These are phyloP conservation scores for Lucilia cuprina DNA, from an alignment of 1,140 invertebrate genomes.

Conservation along the genomic window DNA sequence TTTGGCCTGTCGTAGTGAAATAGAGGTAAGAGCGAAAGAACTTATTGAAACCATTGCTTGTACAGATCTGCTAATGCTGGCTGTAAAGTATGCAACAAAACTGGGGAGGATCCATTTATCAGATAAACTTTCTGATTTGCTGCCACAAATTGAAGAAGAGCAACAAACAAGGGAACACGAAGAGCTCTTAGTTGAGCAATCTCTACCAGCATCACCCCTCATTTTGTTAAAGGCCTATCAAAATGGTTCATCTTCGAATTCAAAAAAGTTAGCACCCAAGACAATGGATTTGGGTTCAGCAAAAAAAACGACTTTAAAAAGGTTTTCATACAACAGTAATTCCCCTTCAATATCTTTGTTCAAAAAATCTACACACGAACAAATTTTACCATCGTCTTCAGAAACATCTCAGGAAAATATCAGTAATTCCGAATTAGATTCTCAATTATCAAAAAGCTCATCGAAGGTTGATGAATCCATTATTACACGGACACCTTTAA, in stretches of 20 bases:
- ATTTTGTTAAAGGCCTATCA: conserved; percentile 43
- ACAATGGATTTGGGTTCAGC: conserved; percentile 50
- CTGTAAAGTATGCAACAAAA: conserved; percentile 85
- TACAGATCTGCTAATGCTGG: conserved; percentile 78
- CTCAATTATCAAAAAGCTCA: not conserved
- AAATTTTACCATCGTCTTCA: not conserved
- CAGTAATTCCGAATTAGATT: not conserved
- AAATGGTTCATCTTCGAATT: not conserved
- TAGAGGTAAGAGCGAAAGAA: conserved; percentile 86
- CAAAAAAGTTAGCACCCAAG: conserved; percentile 47
- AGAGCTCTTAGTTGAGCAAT: conserved; percentile 45
- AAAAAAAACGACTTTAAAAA: conserved; percentile 48
- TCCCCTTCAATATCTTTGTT: conserved; percentile 6
- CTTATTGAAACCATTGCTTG: conserved; percentile 83
- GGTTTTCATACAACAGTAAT: conserved; percentile 43
- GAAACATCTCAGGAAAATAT: conserved; percentile 33
- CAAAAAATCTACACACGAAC: conserved; percentile 31
- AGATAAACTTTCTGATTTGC: conserved; percentile 69
- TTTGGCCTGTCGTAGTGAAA: conserved; percentile 77
- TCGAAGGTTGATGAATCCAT: conserved; percentile 37
- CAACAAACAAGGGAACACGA: conserved; percentile 53
- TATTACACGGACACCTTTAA: conserved; percentile 49
- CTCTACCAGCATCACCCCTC: conserved; percentile 44
- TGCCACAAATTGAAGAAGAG: conserved; percentile 57
- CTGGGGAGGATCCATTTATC: conserved; percentile 78